Base-by-base conservation (phyloP, 2,888 invertebrate species). In the Subacronicta megacephala region DNA sequence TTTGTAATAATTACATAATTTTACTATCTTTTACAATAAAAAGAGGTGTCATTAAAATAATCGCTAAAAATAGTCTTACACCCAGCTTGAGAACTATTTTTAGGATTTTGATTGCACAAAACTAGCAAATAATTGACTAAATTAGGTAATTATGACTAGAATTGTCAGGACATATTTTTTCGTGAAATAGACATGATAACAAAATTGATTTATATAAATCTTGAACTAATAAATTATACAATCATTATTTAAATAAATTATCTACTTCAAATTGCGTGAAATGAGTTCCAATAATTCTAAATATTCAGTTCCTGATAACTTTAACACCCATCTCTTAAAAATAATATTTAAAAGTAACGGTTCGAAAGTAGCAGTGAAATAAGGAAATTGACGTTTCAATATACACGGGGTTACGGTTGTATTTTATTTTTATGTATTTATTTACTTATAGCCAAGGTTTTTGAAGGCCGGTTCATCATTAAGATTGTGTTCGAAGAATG, bases 31-130 rank as follows among this genome's bases (percentile, higher is more conserved):
- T 59, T 62, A 69, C 42, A 62, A 42, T 50, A 31, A 23, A 31
- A 51, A 45, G 9, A 38, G 12, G 20, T 4, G 2, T 42, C 12
- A 23, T 18, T 36, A 37, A 37, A 54, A 62, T n/a, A 76, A 74
- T 60, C 60, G 37, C 57, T 70, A 78, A 82, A 85, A 85, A 83
- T 74, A 76, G 80, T 80, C 80, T 75, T 67, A 77, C 85, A 83
- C 93, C 93, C 93, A 93, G 92, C 92, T 88, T 83, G 82, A 78
- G 80, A 84, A 85, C 83, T 78, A 81, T 83, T 82, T 83, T 82
- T 72, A 78, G 73, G 57, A 69, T 77, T 74, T 67, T 10, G 62
- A 41, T 51, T 44, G 45, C 43, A 55, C 47, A 51, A 75, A 52
- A 46, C 10, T 52, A 65, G 59, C 50, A 51, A 5, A 45, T 79